Percentiles rank a stretch among this genome's conserved stretches.
Conservation (phyloP, 2,797 vertebrate genomes). For the Chanos chanos region DNA sequence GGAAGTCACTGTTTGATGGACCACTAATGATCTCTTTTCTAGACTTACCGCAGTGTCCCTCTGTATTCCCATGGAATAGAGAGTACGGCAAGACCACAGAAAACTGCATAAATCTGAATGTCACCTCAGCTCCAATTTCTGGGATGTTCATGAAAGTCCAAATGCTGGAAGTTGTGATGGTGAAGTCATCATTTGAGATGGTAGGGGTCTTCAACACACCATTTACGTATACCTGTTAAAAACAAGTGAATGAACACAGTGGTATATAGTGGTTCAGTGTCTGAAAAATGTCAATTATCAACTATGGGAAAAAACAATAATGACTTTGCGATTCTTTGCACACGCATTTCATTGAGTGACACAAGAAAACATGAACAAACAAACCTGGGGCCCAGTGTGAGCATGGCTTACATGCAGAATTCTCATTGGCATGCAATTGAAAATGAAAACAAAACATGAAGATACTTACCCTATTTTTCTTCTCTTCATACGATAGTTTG, state of each 20-base stretch:
- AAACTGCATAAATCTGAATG: constrained; percentile 76
- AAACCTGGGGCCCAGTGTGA: too few species aligned
- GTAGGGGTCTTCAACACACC: constrained; percentile 55
- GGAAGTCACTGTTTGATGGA: constrained; percentile 15
- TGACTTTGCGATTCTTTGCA: too few species aligned
- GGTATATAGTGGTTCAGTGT: neutral
- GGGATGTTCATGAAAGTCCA: constrained; percentile 72
- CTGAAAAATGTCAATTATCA: neutral
- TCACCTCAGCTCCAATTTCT: constrained; percentile 64
- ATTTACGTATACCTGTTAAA: constrained; percentile 77
- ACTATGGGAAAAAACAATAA: neutral
- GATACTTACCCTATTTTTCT: constrained; percentile 52
- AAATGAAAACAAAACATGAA: neutral
- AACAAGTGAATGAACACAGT: too few species aligned
- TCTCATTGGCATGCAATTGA: neutral
- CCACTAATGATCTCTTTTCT: constrained; percentile 3
- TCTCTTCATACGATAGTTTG: constrained; percentile 48
- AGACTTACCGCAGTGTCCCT: constrained; percentile 88
- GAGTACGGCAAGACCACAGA: constrained; percentile 69
- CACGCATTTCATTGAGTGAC: too few species aligned
- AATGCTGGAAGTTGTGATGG: constrained; percentile 70
- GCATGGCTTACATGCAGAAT: too few species aligned
- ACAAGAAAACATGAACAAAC: too few species aligned
- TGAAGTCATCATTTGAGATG: constrained; percentile 72
- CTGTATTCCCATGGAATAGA: constrained; percentile 82